Base-by-base conservation (phyloP, 2,797 vertebrate species). In the Notolepis coatsorum region DNA sequence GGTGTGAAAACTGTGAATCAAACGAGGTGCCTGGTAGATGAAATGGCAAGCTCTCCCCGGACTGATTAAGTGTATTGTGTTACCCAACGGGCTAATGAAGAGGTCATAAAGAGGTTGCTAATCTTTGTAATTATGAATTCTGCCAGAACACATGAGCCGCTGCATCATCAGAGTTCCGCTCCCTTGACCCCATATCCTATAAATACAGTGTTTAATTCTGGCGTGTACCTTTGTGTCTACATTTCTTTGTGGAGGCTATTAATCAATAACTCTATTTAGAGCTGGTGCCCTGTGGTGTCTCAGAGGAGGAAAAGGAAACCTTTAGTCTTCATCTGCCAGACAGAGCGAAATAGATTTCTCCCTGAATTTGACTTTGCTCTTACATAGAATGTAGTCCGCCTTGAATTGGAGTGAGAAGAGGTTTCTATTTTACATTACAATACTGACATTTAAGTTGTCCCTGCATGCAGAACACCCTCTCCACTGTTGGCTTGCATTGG, bases 231-330 rank as follows among this genome's bases (percentile, higher is more conserved):
- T 33, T 62, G 66, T 61, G 67, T 83, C 61, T 86, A 73, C 30
- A 49, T 68, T 86, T 83, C 77, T 68, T 61, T 49, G 63, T 65
- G 69, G 61, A 65, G 62, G 76, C 79, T 57, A 74, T 85, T 74
- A 88, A 92, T 92, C 87, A 46, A 88, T 78, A 51, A 25, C 54
- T 86, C 84, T 79, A 88, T 88, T 87, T 52, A 63, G 42, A 84
- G 86, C 78, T 47, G 70, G 72, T 59, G 80, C 63, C 70, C 52
- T 64, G 70, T 78, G 72, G 75, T 61, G 72, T 86, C 80, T 84
- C 75, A 46, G 52, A 77, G 72, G 65, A 74, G 66, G 67, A 82
- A 60, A 74, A 79, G 71, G 68, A 88, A 81, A 82, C 72, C 81
- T 60, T 58, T 50, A 42, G 71, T 61, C 61, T 56, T 31, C 43